Percentiles rank a stretch among this genome's conserved stretches.
Evolutionary conservation across 2,888 invertebrate species (phyloP).

Genomic region (Drosophila meridiana): DNA sequence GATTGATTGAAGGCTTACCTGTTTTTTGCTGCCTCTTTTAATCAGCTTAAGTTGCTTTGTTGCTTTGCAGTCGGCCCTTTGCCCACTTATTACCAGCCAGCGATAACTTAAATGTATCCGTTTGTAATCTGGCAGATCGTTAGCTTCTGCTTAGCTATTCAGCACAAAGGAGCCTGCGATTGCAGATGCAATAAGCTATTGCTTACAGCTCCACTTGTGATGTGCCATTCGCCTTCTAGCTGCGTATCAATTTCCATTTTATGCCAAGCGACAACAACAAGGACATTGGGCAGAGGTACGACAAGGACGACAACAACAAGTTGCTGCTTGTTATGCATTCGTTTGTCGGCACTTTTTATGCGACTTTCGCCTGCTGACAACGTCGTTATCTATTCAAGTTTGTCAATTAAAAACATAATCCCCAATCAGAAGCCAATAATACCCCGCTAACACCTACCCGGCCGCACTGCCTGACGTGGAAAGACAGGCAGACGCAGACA

Average conservation of each 20-base stretch:
- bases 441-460: slow-evolving; percentile 46
- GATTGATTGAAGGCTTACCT: background rate
- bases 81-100: slow-evolving; percentile 8
- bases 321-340: slow-evolving; percentile 73
- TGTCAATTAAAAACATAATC: slow-evolving; percentile 80
- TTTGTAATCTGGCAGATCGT: slow-evolving; percentile 31
- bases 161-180: background rate
- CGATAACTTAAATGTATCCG: slow-evolving; percentile 23
- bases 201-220: slow-evolving; percentile 34
- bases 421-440: slow-evolving; percentile 81
- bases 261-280: slow-evolving; percentile 33
- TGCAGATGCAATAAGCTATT: slow-evolving; percentile 41
- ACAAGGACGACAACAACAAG: slow-evolving; percentile 18
- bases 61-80: slow-evolving; percentile 11
- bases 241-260: slow-evolving; percentile 59
- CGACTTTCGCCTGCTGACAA: slow-evolving; percentile 74
- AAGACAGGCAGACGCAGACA: background rate
- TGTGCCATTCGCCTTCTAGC: slow-evolving; percentile 32
- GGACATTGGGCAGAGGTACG: background rate
- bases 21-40: background rate
- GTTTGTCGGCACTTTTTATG: slow-evolving; percentile 74
- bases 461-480: slow-evolving; percentile 5
- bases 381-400: slow-evolving; percentile 80
- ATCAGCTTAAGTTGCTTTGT: slow-evolving; percentile 1
- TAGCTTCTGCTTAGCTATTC: slow-evolving; percentile 11